Percentiles rank a stretch among this genome's conserved stretches.
Conservation (phyloP, 2,797 vertebrate species). For the Oreochromis grahami region DNA sequence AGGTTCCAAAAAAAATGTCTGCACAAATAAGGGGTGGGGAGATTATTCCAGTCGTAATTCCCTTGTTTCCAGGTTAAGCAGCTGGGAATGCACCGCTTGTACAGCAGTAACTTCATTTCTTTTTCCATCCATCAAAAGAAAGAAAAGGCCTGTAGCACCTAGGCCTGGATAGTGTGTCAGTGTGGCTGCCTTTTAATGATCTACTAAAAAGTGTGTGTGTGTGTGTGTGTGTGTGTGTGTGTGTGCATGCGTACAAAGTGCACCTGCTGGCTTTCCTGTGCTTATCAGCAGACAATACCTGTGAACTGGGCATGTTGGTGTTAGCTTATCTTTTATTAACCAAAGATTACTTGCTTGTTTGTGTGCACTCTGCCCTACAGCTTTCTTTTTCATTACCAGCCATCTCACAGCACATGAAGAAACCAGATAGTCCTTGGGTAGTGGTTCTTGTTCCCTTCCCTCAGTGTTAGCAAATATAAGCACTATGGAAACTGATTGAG, state of each 20-base stretch:
- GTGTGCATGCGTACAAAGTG: not conserved
- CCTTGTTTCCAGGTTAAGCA: constrained; percentile 49
- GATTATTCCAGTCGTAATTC: not conserved
- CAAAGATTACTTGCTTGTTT: constrained; percentile 51
- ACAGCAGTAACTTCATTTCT: constrained; percentile 25
- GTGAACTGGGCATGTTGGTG: constrained; percentile 41
- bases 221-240: not conserved
- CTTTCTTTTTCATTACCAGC: not conserved
- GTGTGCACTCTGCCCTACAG: not conserved
- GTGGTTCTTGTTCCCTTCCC: not conserved
- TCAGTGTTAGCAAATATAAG: not conserved
- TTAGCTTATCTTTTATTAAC: constrained; percentile 46
- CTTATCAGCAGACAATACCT: constrained; percentile 52
- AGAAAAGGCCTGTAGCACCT: not conserved
- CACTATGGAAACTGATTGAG: not conserved
- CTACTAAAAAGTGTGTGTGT: not conserved
- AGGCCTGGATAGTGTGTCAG: not conserved
- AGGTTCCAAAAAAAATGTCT: not conserved
- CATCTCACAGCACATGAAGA: not conserved
- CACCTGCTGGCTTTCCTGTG: constrained; percentile 62
- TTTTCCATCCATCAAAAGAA: constrained; percentile 20
- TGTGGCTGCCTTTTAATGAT: not conserved
- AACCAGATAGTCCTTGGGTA: not conserved
- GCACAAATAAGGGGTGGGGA: not conserved
- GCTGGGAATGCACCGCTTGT: constrained; percentile 51